These are phyloP conservation scores for Strix aluco DNA, from an alignment of 2,113 vertebrate genomes.

Conservation along the genomic window DNA sequence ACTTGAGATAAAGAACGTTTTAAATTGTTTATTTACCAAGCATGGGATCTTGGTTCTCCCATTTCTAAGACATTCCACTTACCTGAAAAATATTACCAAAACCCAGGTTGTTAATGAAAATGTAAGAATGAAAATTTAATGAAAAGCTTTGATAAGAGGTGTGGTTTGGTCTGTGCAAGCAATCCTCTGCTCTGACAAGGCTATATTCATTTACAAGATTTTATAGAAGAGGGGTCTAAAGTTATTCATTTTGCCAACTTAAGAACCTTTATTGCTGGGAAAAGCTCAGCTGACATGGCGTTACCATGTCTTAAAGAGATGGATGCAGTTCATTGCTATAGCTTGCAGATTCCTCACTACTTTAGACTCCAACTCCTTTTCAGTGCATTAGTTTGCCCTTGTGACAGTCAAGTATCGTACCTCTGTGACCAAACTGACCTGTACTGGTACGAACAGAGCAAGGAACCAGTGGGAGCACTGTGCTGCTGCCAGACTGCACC, in stretches of 20 bases:
- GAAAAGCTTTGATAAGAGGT: neutral
- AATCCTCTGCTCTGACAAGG: neutral
- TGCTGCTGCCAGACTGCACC: neutral
- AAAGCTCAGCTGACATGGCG: neutral
- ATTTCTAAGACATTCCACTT: neutral
- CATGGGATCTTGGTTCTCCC: neutral
- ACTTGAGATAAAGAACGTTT: neutral
- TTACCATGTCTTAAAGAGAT: neutral
- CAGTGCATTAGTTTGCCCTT: neutral
- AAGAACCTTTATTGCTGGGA: neutral
- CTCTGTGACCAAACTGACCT: neutral
- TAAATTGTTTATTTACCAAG: neutral
- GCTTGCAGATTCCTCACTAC: neutral
- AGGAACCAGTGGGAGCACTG: neutral
- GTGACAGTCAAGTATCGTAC: neutral
- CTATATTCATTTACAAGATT: neutral
- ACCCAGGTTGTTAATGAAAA: neutral
- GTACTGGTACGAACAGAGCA: neutral
- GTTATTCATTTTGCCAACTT: neutral
- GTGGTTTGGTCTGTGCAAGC: neutral
- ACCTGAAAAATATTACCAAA: neutral
- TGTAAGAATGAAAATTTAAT: neutral
- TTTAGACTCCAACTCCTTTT: neutral
- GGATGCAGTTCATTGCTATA: neutral
- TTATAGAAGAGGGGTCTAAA: neutral